phyloP scores from a whole-genome alignment of 2,797 vertebrate species.

The Sylvilagus floridanus region DNA sequence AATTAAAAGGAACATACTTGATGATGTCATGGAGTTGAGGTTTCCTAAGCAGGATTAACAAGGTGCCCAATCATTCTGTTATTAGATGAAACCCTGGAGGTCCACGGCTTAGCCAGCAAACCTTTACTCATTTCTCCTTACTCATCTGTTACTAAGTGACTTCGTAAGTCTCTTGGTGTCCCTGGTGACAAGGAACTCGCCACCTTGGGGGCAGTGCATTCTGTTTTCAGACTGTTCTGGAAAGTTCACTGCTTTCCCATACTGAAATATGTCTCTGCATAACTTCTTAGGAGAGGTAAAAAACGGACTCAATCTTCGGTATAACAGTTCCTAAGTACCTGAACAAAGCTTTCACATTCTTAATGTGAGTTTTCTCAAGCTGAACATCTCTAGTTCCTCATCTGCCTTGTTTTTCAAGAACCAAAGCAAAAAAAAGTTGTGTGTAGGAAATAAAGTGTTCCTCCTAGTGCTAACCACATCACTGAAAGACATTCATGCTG shows the following conservation, averaged over 20 bases:
- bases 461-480: background rate
- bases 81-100: background rate
- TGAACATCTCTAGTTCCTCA: constrained; percentile 24
- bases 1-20: constrained; percentile 26
- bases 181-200: background rate
- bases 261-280: background rate
- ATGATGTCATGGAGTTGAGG: constrained; percentile 13
- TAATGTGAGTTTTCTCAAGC: constrained; percentile 37
- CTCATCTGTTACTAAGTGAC: background rate
- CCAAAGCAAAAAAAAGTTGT: background rate
- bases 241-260: background rate
- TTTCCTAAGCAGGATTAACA: constrained; percentile 25
- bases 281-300: constrained; percentile 38
- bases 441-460: constrained; percentile 4
- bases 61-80: background rate
- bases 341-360: constrained; percentile 16
- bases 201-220: background rate
- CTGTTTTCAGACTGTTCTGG: background rate
- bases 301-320: background rate
- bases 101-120: background rate
- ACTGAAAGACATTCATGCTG: background rate
- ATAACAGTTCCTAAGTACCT: background rate
- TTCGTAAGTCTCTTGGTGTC: background rate
- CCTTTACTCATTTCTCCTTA: background rate
- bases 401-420: constrained; percentile 55